Evolutionary conservation across 2,797 vertebrate genomes (phyloP).

Genomic region (Ciconia nigra): DNA sequence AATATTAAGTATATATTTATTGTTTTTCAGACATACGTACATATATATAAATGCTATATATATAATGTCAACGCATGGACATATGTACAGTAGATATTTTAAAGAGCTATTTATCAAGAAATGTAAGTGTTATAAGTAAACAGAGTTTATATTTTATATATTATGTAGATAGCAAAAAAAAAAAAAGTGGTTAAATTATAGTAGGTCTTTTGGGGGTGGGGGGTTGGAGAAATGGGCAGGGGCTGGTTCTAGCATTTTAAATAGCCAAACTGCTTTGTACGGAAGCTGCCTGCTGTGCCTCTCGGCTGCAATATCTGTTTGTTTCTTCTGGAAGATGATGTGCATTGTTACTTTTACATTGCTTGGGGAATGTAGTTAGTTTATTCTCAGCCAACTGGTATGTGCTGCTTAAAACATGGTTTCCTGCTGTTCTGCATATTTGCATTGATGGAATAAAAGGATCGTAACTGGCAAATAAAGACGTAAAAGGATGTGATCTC

Average conservation of each 20-base stretch:
- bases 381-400: slow-evolving; percentile 55
- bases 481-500: slow-evolving; percentile 32
- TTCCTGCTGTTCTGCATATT: slow-evolving; percentile 61
- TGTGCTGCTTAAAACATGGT: slow-evolving; percentile 61
- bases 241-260: slow-evolving; percentile 58
- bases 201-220: slow-evolving; percentile 27
- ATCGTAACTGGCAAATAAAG: slow-evolving; percentile 73
- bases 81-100: slow-evolving; percentile 86
- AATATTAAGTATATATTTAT: slow-evolving; percentile 81
- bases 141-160: slow-evolving; percentile 89
- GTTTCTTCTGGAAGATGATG: slow-evolving; percentile 51
- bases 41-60: slow-evolving; percentile 72
- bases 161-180: slow-evolving; percentile 77
- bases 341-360: slow-evolving; percentile 46
- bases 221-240: slow-evolving; percentile 40
- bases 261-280: slow-evolving; percentile 56
- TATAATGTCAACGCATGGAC: slow-evolving; percentile 82
- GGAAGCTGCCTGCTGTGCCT: slow-evolving; percentile 36
- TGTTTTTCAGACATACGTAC: slow-evolving; percentile 79
- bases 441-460: slow-evolving; percentile 64
- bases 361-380: slow-evolving; percentile 62
- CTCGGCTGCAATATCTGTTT: neutral
- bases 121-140: slow-evolving; percentile 84
- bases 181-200: slow-evolving; percentile 75
- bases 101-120: slow-evolving; percentile 84